Percentiles rank a stretch among this genome's conserved stretches.
Evolutionary conservation across 2,888 invertebrate genomes (phyloP).

Genomic region (Apodemia duryi): DNA sequence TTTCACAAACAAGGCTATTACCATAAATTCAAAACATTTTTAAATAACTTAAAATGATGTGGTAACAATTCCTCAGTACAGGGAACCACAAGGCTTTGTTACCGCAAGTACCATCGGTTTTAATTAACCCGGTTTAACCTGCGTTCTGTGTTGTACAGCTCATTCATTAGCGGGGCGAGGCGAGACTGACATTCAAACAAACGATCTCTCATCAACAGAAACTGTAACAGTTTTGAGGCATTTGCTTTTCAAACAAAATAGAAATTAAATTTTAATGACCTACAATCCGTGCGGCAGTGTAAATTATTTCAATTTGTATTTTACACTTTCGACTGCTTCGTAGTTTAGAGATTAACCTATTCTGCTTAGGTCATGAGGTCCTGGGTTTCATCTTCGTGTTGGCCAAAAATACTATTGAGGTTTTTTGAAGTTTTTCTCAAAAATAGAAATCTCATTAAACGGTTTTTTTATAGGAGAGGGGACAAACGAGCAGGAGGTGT

Average conservation of each 20-base stretch:
- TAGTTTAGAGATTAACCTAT: too few relatives aligned
- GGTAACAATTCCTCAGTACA: neutral
- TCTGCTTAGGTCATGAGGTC: too few relatives aligned
- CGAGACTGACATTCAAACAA: slow-evolving; percentile 13
- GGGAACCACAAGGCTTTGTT: neutral
- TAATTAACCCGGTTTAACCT: slow-evolving; percentile 7
- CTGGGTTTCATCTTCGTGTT: too few relatives aligned
- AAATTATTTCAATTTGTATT: neutral
- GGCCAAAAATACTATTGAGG: too few relatives aligned
- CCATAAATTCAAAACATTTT: slow-evolving; percentile 2
- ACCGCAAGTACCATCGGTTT: neutral
- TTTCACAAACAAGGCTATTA: slow-evolving; percentile 2
- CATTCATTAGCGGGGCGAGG: slow-evolving; percentile 10
- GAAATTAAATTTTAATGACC: slow-evolving; percentile 1
- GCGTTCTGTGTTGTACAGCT: neutral
- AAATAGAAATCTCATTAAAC: too few relatives aligned
- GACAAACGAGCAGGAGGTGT: too few relatives aligned
- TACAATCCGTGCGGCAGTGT: neutral
- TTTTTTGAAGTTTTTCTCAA: too few relatives aligned
- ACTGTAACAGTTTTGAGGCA: slow-evolving; percentile 9
- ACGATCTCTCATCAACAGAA: slow-evolving; percentile 13
- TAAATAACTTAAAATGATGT: slow-evolving; percentile 2
- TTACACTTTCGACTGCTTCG: too few relatives aligned
- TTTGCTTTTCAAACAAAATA: slow-evolving; percentile 5
- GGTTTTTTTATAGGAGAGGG: too few relatives aligned